Percentiles rank a stretch among this genome's conserved stretches.
phyloP scores from a whole-genome alignment of 1,140 invertebrate genomes.

The Epicauta chinensis region DNA sequence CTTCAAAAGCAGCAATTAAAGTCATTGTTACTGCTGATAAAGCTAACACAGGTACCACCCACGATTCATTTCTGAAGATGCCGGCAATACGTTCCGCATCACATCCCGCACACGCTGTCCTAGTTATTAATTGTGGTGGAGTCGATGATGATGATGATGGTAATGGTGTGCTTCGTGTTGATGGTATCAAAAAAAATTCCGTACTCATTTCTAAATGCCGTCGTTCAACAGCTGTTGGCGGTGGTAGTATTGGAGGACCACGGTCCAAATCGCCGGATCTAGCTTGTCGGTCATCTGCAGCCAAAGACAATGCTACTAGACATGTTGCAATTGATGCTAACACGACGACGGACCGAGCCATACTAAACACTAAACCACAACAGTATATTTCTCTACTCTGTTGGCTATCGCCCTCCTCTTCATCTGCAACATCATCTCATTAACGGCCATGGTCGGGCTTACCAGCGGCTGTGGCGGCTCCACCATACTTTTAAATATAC shows the following conservation, averaged over 20 bases:
- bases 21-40: conserved; percentile 72
- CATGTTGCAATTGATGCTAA: conserved; percentile 28
- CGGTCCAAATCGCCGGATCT: conserved; percentile 31
- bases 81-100: conserved; percentile 32
- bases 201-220: conserved; percentile 68
- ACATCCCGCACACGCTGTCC: conserved; percentile 25
- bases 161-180: conserved; percentile 26
- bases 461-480: not conserved
- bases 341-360: conserved; percentile 34
- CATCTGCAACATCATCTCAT: conserved; percentile 21
- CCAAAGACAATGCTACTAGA: conserved; percentile 20
- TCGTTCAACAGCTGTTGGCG: conserved; percentile 35
- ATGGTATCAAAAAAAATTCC: conserved; percentile 66
- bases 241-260: conserved; percentile 20
- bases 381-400: too few species aligned
- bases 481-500: too few species aligned
- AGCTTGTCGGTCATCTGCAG: conserved; percentile 27
- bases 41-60: conserved; percentile 79
- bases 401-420: conserved; percentile 11
- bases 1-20: conserved; percentile 76
- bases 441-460: conserved; percentile 10
- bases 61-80: conserved; percentile 63
- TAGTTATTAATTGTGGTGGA: conserved; percentile 27
- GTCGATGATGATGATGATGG: conserved; percentile 35
- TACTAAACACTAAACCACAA: conserved; percentile 23